Evolutionary conservation across 1,140 invertebrate genomes (phyloP).

Genomic region (Diorhabda elongata): DNA sequence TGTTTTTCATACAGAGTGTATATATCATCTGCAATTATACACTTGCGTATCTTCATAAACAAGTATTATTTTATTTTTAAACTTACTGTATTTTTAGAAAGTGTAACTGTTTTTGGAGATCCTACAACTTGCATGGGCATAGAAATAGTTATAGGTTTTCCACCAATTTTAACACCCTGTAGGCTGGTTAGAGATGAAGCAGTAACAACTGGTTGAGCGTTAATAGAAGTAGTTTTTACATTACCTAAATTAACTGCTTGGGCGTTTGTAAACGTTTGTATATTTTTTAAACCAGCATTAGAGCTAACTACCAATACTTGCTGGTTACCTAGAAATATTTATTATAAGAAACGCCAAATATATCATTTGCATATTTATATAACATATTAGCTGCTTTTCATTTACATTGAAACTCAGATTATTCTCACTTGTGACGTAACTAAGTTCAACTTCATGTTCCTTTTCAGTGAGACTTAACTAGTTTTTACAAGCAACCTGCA

Average conservation of each 20-base stretch:
- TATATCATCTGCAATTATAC: too few relatives aligned
- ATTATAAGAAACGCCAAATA: too few relatives aligned
- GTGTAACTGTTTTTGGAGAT: conserved; percentile 57
- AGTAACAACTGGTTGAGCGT: conserved; percentile 44
- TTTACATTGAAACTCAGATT: too few relatives aligned
- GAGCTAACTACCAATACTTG: conserved; percentile 72
- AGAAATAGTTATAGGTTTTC: conserved; percentile 68
- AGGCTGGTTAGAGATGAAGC: conserved; percentile 45
- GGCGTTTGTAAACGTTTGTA: conserved; percentile 59
- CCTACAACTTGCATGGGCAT: conserved; percentile 57
- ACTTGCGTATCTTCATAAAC: not conserved
- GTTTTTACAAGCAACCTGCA: too few relatives aligned
- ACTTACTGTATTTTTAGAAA: conserved; percentile 47
- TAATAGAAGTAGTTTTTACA: conserved; percentile 45
- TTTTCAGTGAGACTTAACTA: too few relatives aligned
- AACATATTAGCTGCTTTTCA: too few relatives aligned
- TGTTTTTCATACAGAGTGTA: too few relatives aligned
- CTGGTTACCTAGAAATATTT: conserved; percentile 48
- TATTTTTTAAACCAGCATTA: conserved; percentile 58
- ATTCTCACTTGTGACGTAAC: too few relatives aligned
- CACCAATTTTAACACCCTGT: conserved; percentile 46
- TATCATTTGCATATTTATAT: too few relatives aligned
- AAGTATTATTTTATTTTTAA: not conserved
- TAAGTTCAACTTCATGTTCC: too few relatives aligned
- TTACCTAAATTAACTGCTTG: conserved; percentile 48